phyloP scores from a whole-genome alignment of 1,140 invertebrate species.

The Zophobas atratus region DNA sequence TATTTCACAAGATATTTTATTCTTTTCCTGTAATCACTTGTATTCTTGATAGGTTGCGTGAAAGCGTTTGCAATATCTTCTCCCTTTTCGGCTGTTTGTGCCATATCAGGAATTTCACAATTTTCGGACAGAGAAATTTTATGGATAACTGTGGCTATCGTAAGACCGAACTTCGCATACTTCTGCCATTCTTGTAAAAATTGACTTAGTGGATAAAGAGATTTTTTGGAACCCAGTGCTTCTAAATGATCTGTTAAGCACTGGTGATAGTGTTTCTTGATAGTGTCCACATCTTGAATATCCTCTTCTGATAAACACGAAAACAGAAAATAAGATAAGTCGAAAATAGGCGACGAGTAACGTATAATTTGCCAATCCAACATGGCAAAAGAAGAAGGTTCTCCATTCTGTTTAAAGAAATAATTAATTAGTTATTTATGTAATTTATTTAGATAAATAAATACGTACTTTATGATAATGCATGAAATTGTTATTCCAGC shows the following conservation, averaged over 20 bases:
- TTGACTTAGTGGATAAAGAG: not conserved
- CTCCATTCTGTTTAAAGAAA: not conserved
- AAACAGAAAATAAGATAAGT: not conserved
- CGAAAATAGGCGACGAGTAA: not conserved
- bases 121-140: not conserved
- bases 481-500: slow-evolving; percentile 61
- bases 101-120: not conserved
- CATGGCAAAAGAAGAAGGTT: not conserved
- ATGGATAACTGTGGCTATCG: not conserved
- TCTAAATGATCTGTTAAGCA: not conserved
- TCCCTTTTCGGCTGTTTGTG: not conserved
- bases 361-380: not conserved
- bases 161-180: not conserved
- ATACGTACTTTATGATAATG: slow-evolving; percentile 52
- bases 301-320: not conserved
- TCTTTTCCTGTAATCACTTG: not conserved
- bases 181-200: not conserved
- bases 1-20: not conserved
- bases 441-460: not conserved
- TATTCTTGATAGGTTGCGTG: not conserved
- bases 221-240: not conserved
- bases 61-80: not conserved
- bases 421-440: not conserved
- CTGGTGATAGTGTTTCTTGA: not conserved
- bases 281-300: not conserved